Evolutionary conservation across 2,113 vertebrate genomes (phyloP).

Genomic region (Syngnathus typhle): DNA sequence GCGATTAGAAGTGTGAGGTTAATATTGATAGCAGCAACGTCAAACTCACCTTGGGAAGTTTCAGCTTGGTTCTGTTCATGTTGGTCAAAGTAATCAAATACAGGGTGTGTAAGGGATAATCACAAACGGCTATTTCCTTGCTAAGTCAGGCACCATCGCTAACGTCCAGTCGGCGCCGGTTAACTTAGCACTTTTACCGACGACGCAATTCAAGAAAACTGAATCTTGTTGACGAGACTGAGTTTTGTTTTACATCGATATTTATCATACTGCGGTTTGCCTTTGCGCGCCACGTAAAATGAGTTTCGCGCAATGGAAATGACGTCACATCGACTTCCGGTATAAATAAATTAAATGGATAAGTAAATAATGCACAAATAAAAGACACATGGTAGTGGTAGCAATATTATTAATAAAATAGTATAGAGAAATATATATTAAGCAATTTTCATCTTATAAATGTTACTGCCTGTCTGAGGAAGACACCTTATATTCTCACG

Average conservation of each 20-base stretch:
- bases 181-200: neutral
- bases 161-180: neutral
- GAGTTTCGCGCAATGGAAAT: slow-evolving; percentile 53
- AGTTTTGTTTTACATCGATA: accelerated
- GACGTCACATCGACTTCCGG: slow-evolving; percentile 7
- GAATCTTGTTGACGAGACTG: neutral
- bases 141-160: neutral
- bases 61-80: slow-evolving; percentile 50
- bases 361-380: neutral
- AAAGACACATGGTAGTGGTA: neutral
- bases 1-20: neutral
- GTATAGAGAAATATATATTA: too few species aligned
- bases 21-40: neutral
- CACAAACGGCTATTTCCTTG: neutral
- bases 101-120: too few species aligned
- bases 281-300: slow-evolving; percentile 32
- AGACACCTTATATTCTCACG: too few species aligned
- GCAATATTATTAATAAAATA: too few species aligned
- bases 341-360: neutral
- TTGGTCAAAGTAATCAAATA: neutral
- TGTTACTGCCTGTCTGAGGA: too few species aligned
- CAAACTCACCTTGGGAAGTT: slow-evolving; percentile 42
- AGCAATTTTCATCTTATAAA: too few species aligned
- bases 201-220: neutral
- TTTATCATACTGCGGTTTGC: too few species aligned